These are phyloP conservation scores for Lithosia quadra DNA, from an alignment of 2,888 invertebrate genomes.

Conservation along the genomic window DNA sequence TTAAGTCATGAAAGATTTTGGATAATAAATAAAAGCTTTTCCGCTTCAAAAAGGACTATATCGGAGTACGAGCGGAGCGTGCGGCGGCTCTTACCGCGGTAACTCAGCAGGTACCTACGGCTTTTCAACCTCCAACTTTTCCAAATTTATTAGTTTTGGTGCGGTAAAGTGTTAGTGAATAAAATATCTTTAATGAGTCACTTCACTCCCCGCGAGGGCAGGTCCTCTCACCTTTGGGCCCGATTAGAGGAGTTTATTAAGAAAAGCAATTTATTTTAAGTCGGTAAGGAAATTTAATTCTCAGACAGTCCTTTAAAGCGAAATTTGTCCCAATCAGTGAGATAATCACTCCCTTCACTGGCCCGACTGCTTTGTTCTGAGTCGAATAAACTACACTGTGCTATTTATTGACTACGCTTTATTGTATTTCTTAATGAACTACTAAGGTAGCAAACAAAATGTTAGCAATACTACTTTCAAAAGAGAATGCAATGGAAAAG, in stretches of 20 bases:
- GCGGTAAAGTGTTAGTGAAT: not conserved
- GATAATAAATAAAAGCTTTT: too few relatives aligned
- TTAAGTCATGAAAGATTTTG: too few relatives aligned
- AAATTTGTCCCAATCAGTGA: not conserved
- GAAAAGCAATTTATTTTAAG: conserved; percentile 7
- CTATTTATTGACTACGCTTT: not conserved
- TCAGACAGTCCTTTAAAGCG: not conserved
- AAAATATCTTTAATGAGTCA: conserved; percentile 4
- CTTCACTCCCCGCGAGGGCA: not conserved
- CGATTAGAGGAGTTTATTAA: not conserved
- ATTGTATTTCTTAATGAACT: not conserved
- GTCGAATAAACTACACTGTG: not conserved
- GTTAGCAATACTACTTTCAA: too few relatives aligned
- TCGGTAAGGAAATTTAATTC: not conserved
- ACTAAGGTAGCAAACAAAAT: not conserved
- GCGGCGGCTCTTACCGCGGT: too few relatives aligned
- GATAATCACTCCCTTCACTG: not conserved
- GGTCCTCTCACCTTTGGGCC: not conserved
- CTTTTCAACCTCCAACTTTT: not conserved
- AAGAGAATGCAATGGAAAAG: too few relatives aligned
- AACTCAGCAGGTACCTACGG: not conserved
- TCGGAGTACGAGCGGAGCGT: not conserved
- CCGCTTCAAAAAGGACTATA: not conserved
- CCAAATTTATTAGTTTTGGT: not conserved
- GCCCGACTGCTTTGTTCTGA: not conserved